phyloP scores from a whole-genome alignment of 1,140 invertebrate genomes.

The Scaptomyza hsui region DNA sequence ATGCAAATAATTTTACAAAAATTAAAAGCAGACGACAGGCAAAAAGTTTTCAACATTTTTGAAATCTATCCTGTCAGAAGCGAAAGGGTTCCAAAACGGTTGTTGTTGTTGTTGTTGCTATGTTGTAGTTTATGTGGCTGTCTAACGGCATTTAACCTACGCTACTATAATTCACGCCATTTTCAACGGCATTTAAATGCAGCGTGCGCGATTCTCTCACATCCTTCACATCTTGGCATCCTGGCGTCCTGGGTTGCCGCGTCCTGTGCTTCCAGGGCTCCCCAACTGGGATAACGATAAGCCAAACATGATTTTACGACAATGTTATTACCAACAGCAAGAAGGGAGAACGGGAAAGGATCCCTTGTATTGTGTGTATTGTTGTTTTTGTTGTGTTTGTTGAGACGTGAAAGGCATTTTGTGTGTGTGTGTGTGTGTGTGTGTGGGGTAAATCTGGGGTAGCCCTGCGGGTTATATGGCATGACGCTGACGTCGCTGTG shows the following conservation, averaged over 20 bases:
- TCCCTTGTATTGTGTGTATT: slow-evolving; percentile 51
- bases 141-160: slow-evolving; percentile 83
- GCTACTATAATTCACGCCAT: slow-evolving; percentile 82
- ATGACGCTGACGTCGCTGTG: slow-evolving; percentile 73
- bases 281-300: slow-evolving; percentile 67
- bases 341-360: not conserved
- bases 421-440: not conserved
- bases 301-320: slow-evolving; percentile 83
- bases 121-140: slow-evolving; percentile 73
- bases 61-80: slow-evolving; percentile 52
- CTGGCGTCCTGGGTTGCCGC: slow-evolving; percentile 16
- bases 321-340: slow-evolving; percentile 73
- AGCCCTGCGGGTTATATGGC: slow-evolving; percentile 61
- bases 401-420: slow-evolving; percentile 62
- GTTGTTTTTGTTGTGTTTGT: slow-evolving; percentile 55
- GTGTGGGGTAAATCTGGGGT: slow-evolving; percentile 7
- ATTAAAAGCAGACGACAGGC: slow-evolving; percentile 70
- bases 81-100: slow-evolving; percentile 69
- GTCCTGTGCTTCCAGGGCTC: slow-evolving; percentile 12
- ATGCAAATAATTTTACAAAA: slow-evolving; percentile 79
- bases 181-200: slow-evolving; percentile 79
- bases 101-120: not conserved
- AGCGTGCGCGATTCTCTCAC: slow-evolving; percentile 46
- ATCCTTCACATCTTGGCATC: slow-evolving; percentile 48
- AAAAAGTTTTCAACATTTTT: slow-evolving; percentile 54